Conservation (phyloP, 1,140 invertebrate species). For the Aphis gossypii region DNA sequence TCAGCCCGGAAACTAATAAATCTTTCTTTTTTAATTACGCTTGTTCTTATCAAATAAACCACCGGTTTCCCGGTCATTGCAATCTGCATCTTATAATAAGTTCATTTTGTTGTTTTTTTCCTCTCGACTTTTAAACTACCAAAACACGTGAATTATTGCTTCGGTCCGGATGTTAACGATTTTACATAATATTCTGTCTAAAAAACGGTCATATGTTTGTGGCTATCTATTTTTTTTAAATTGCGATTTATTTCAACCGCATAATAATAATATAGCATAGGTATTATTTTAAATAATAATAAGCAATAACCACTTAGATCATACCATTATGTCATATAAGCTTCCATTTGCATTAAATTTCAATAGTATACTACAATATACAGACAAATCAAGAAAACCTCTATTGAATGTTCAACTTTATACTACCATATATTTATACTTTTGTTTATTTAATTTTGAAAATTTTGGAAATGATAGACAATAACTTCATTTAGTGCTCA, state of each 20-base stretch:
- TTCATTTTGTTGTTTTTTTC: conserved; percentile 27
- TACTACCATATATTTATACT: too few relatives aligned
- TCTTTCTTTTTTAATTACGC: conserved; percentile 58
- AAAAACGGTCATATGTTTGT: background rate
- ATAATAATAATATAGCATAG: background rate
- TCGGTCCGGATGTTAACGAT: conserved; percentile 4
- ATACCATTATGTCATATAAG: background rate
- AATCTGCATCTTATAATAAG: conserved; percentile 56
- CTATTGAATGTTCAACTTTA: background rate
- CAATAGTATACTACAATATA: background rate
- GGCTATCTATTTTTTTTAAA: background rate
- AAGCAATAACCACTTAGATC: too few relatives aligned
- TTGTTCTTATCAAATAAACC: conserved; percentile 58
- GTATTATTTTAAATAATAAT: background rate
- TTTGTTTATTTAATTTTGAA: background rate
- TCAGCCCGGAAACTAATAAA: conserved; percentile 57
- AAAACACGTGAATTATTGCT: conserved; percentile 24
- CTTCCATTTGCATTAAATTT: background rate
- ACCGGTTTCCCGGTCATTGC: conserved; percentile 56
- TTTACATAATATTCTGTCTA: background rate
- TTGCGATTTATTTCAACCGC: background rate
- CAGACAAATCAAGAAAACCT: background rate
- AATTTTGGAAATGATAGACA: background rate
- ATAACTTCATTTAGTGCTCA: background rate
- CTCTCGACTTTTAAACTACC: conserved; percentile 22